Conservation (phyloP, 2,888 invertebrate genomes). For the Eupithecia tripunctaria region DNA sequence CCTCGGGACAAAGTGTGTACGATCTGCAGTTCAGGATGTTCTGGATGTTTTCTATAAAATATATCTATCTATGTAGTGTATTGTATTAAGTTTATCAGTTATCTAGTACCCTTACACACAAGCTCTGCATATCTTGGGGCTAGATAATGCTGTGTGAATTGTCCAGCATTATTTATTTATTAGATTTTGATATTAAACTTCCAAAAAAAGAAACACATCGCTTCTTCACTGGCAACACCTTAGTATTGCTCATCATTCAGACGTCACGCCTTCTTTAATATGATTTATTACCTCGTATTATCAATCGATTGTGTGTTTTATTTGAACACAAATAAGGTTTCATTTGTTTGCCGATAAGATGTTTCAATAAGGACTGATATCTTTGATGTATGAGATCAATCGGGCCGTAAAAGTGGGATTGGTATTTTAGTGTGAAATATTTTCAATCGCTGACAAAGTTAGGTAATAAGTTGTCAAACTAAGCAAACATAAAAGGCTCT, state of each 20-base stretch:
- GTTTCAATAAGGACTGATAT: conserved; percentile 62
- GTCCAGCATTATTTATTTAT: too few relatives aligned
- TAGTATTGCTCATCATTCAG: conserved; percentile 62
- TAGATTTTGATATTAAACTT: too few relatives aligned
- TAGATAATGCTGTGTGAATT: too few relatives aligned
- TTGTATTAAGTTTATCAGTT: too few relatives aligned
- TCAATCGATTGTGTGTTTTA: conserved; percentile 59
- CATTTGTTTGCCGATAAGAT: conserved; percentile 50
- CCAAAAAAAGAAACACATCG: conserved; percentile 18
- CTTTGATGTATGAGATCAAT: conserved; percentile 61
- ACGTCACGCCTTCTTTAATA: conserved; percentile 68
- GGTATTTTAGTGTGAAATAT: conserved; percentile 50
- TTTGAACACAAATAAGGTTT: conserved; percentile 49
- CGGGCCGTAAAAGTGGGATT: conserved; percentile 61
- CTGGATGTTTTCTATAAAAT: too few relatives aligned
- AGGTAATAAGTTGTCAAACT: conserved; percentile 4
- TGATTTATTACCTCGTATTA: conserved; percentile 66
- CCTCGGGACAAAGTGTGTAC: too few relatives aligned
- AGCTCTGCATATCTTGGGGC: too few relatives aligned
- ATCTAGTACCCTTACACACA: too few relatives aligned
- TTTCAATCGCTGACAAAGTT: conserved; percentile 12
- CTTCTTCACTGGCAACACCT: conserved; percentile 28
- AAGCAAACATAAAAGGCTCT: neutral
- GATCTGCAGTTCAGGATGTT: too few relatives aligned
- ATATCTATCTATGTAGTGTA: too few relatives aligned